Percentiles rank a stretch among this genome's conserved stretches.
phyloP scores from a whole-genome alignment of 2,797 vertebrate species.

The Aeoliscus strigatus region DNA sequence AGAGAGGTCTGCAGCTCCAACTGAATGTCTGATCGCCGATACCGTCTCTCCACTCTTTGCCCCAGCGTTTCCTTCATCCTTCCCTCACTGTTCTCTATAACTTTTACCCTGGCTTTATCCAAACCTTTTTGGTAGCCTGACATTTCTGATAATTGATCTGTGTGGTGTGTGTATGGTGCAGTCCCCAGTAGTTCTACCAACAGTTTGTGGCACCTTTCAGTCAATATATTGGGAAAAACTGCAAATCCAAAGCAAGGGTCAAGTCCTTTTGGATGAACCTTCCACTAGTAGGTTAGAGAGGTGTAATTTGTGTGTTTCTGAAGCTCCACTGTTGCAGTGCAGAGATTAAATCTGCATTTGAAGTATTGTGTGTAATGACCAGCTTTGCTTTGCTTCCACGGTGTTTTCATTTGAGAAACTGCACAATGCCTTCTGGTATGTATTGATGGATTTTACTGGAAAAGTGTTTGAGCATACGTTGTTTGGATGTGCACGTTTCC shows the following conservation, averaged over 20 bases:
- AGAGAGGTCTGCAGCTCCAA: constrained; percentile 52
- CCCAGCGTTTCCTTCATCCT: constrained; percentile 52
- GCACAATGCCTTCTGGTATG: background rate
- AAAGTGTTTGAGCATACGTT: constrained; percentile 1
- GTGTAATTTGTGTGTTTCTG: constrained; percentile 6
- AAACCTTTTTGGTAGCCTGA: constrained; percentile 34
- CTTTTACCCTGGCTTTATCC: constrained; percentile 21
- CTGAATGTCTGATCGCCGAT: constrained; percentile 64
- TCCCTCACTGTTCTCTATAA: constrained; percentile 37
- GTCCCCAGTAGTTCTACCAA: constrained; percentile 12
- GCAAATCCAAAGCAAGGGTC: constrained; percentile 17
- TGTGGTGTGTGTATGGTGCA: constrained; percentile 1
- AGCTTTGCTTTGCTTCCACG: background rate
- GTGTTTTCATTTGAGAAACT: constrained; percentile 5
- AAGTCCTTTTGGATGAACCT: constrained; percentile 10
- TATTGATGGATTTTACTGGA: constrained; percentile 11
- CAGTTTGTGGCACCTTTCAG: constrained; percentile 21
- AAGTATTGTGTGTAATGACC: background rate
- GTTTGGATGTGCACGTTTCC: constrained; percentile 11
- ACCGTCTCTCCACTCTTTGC: constrained; percentile 59
- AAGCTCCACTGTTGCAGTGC: background rate
- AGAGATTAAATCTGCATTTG: background rate
- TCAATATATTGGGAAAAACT: constrained; percentile 17
- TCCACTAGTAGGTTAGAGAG: background rate
- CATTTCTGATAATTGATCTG: constrained; percentile 42